phyloP scores from a whole-genome alignment of 2,113 vertebrate species.

The Narcine bancroftii region DNA sequence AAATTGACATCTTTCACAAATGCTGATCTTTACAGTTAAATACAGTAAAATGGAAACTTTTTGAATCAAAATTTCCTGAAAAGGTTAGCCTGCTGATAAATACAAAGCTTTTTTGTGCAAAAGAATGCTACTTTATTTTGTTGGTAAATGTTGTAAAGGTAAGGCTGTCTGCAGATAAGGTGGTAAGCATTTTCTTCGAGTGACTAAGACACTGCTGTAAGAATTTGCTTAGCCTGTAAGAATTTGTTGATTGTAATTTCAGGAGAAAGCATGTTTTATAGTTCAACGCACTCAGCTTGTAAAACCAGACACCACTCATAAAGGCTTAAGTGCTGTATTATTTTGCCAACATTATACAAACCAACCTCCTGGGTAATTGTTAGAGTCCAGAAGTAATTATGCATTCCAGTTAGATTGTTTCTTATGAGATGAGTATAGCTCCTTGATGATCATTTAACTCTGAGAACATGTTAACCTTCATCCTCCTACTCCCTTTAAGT shows the following conservation, averaged over 20 bases:
- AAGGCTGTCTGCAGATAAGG: neutral
- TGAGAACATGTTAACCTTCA: constrained; percentile 47
- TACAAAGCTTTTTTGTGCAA: neutral
- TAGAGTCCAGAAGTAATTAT: constrained; percentile 41
- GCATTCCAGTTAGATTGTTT: constrained; percentile 42
- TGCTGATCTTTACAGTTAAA: neutral
- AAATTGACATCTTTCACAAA: neutral
- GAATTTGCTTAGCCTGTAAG: constrained; percentile 33
- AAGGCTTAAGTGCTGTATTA: constrained; percentile 41
- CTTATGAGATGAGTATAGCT: constrained; percentile 44
- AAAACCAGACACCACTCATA: constrained; percentile 44
- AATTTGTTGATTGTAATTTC: constrained; percentile 36
- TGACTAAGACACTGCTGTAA: neutral
- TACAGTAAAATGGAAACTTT: neutral
- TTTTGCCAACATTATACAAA: constrained; percentile 44
- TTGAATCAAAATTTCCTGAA: neutral
- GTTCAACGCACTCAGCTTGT: constrained; percentile 40
- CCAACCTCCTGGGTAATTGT: constrained; percentile 44
- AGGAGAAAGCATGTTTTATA: constrained; percentile 26
- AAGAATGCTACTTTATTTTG: neutral
- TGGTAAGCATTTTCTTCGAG: neutral
- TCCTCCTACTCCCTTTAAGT: constrained; percentile 50
- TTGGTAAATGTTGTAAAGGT: neutral
- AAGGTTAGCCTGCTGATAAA: neutral
- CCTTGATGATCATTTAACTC: constrained; percentile 45